Base-by-base conservation (phyloP, 1,140 invertebrate genomes). In the Ephestia elutella region DNA sequence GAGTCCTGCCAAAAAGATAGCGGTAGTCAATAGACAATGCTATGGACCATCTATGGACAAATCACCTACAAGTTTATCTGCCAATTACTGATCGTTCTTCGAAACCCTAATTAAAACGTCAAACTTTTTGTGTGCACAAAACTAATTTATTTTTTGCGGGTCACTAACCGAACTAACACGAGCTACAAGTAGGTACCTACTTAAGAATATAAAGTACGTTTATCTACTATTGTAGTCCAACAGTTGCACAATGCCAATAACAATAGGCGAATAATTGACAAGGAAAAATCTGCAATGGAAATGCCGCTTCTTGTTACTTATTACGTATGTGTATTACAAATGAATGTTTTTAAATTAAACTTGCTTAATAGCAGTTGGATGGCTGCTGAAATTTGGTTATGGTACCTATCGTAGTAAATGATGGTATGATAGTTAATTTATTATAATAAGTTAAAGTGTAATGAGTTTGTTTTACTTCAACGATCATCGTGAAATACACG, bases 71-170 rank as follows among this genome's bases (percentile, higher is more conserved):
- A 55, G 20, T 49, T 25, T 35, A 32, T 32, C 30, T 32, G 30
- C 30, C 7, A 5, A 58, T 56, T 56, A 53, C 21, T 54, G 30
- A 56, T 57, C 49, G 30, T 60, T 68, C 62, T 66, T 54, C 25
- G 35, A 53, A 18, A 59, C 56, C 57, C 60, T 78, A 85, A 85
- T 85, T 82, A 82, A 75, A 75, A 74, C 71, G 74, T 82, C 76
- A 80, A 55, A 50, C 77, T 66, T 84, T 76, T 85, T 80, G 71
- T 66, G 63, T 56, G 20, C 50, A 21, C 59, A 66, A 82, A 85
- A 82, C 71, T 85, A 75, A 85, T 82, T 80, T 85, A 79, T 78
- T 85, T 85, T 82, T 85, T 81, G 66, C 57, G 32, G 11, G 38
- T 20, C 21, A 25, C 21, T 25, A 53, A 25, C 18, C 21, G 20